Conservation (phyloP, 2,113 vertebrate genomes). For the Oryzias javanicus region DNA sequence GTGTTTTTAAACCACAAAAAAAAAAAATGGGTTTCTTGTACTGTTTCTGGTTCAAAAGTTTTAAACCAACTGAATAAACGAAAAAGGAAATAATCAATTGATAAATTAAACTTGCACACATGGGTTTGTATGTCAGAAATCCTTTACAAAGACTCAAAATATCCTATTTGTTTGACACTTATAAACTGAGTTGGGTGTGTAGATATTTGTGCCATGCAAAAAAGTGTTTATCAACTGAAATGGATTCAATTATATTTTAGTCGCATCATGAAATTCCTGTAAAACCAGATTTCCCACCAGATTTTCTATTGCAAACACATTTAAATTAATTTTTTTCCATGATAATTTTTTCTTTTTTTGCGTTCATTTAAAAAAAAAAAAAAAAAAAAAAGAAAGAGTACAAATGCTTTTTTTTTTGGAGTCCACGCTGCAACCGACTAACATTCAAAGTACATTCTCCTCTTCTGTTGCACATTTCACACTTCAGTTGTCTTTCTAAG, state of each 20-base stretch:
- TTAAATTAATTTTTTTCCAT: background rate
- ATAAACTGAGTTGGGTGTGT: too few species aligned
- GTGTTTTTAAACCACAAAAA: background rate
- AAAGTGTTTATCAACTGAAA: too few species aligned
- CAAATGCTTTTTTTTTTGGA: background rate
- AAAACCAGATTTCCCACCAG: too few species aligned
- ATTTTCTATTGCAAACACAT: background rate
- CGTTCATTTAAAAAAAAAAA: background rate
- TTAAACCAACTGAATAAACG: background rate
- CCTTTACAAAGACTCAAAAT: too few species aligned
- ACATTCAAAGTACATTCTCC: background rate
- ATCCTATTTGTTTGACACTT: too few species aligned
- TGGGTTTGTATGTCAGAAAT: too few species aligned
- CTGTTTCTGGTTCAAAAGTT: background rate
- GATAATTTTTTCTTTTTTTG: background rate
- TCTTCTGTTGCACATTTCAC: conserved; percentile 4
- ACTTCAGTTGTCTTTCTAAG: background rate
- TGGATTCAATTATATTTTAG: too few species aligned
- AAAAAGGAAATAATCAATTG: too few species aligned
- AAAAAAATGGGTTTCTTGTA: background rate
- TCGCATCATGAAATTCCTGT: too few species aligned
- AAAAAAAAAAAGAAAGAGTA: background rate
- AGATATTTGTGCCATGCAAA: too few species aligned
- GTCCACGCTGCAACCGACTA: conserved; percentile 11
- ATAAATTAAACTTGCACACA: too few species aligned